Evolutionary conservation across 2,888 invertebrate species (phyloP), one percentile per base, ranked within the genome.

Genomic region (Drosophila merina): DNA sequence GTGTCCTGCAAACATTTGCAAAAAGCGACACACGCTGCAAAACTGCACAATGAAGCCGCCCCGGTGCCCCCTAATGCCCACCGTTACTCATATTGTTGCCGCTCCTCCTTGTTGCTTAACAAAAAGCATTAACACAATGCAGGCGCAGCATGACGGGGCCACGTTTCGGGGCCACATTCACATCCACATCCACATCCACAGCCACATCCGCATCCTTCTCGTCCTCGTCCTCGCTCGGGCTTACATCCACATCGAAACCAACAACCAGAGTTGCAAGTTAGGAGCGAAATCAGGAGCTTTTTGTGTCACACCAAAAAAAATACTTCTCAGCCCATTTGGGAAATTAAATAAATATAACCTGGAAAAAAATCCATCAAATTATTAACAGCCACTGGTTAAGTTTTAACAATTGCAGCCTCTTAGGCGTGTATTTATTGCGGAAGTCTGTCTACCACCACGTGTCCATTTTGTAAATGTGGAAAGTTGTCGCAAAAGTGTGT

Each of bases 71-170:
- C 31, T 30, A 14, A 31, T 49, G 14, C 49, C 14, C 30, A 10
- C 6, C 49, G 30, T 7, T 50, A 33, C 20, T 30, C 63, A 64
- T 67, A 64, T 54, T 66, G 67, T 69, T 54, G 70, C 72, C 47
- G 69, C 67, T 70, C 47, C 70, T 77, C 68, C 81, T 76, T 81
- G 87, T 68, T 81, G 82, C 82, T 85, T 86, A 85, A 85, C 84
- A 88, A 85, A 82, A 85, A 86, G 88, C 88, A 85, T 85, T 85
- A 85, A 85, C 88, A 88, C 86, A 83, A 86, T 86, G 80, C 88
- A 87, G 80, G 88, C 88, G 84, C 84, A 88, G 79, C 85, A 77
- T 87, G 87, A 87, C 82, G 82, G 71, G 83, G 70, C 76, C 62
- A 73, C 78, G 69, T 66, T 76, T 76, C 49, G 66, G 44, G 55